Evolutionary conservation across 2,797 vertebrate species (phyloP), one percentile per base, ranked within the genome.

Genomic region (Hafferia zeledoni): DNA sequence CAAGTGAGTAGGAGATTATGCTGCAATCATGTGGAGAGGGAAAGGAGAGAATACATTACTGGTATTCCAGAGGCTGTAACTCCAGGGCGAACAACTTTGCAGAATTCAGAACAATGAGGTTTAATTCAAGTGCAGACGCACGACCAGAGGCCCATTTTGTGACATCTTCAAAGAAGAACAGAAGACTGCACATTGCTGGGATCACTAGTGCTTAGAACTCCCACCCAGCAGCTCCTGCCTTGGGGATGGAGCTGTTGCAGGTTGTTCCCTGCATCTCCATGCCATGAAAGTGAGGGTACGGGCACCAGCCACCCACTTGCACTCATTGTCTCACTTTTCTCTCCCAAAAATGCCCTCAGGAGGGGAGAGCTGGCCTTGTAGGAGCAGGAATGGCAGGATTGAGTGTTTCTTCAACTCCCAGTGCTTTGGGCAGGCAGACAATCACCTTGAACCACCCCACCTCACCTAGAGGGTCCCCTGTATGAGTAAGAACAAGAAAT

Each of bases 1-100:
- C 95, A 95, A 96, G 61, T 44, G 89, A 94, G 88, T 37, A 89
- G 83, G 60, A 95, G 95, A 95, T 94, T 92, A 92, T 85, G 90
- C 92, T 93, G 94, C 93, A 95, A 83, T 95, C 94, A 94, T 91
- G 87, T 96, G 94, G 76, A 95, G 89, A 86, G 65, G 85, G 77
- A 83, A 68, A 91, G 35, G 83, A 85, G 72, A 53, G 94, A 96
- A 96, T 88, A 89, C 65, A 95, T 95, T 87, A 95, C 64, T 93
- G 87, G 27, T 77, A 89, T 90, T 93, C 89, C 90, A 87, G 75
- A 80, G 75, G 52, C 77, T 80, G 81, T 64, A 46, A 63, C 35
- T 84, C 31, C 1, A 2, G 44, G 56, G 37, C 0, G 2, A 77
- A 46, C 41, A 59, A 57, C 71, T 68, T 89, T 17, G 57, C 30